Base-by-base conservation (phyloP, 1,140 invertebrate species). In the Hetaerina americana region DNA sequence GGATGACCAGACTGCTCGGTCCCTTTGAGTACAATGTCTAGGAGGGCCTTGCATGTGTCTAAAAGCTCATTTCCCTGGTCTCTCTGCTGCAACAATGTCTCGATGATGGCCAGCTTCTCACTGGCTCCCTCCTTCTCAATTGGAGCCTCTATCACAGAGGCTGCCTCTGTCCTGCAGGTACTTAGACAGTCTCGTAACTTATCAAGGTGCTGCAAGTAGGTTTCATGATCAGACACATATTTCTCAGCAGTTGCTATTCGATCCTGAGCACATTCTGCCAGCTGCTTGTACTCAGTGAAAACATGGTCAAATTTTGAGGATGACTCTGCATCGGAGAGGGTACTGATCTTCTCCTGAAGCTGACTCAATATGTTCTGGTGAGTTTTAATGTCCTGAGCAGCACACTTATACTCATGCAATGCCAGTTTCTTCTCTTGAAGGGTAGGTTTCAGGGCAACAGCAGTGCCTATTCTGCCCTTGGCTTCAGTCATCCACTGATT, bases 361-460 rank as follows among this genome's bases (percentile, higher is more conserved):
- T 93, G 91, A 72, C 89, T 85, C 18, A 95, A 79, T 73, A 94
- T 89, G 66, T 86, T 88, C 77, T 90, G 87, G 77, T 95, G 92
- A 68, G 92, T 83, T 18, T 85, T 88, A 1, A 95, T 88, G 77
- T 97, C 95, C 82, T 95, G 92, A 24, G 87, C 83, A 18, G 93
- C 83, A 2, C 88, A 87, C 78, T 88, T 89, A 75, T 89, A 90
- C 12, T 86, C 84, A 75, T 94, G 90, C 3, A 95, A 81, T 31
- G 89, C 88, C n/a, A 88, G 81, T 82, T 95, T 95, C 79, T 96
- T 96, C 73, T 95, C 91, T 8, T 89, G 86, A 49, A 96, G 80
- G 2, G 88, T 93, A 26, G 91, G 85, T 75, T 91, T 85, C 0
- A 93, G 80, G 74, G 90, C 87, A 68, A 87, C 84, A 49, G 86